Percentiles rank a stretch among this genome's conserved stretches.
Evolutionary conservation across 2,797 vertebrate genomes (phyloP).

Genomic region (Hyperoplus lanceolatus): DNA sequence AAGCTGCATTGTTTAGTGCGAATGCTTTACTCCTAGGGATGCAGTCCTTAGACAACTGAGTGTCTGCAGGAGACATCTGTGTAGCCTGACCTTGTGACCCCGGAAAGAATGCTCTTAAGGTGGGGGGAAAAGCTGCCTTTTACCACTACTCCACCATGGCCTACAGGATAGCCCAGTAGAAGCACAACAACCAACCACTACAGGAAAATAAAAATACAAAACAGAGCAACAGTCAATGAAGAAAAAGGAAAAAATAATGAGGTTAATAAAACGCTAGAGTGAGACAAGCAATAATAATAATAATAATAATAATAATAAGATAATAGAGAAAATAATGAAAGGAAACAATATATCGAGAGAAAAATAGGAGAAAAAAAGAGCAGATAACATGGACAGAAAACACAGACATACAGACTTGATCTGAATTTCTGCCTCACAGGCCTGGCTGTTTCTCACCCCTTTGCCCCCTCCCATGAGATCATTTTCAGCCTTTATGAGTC

Average conservation of each 20-base stretch:
- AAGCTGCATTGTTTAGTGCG: conserved; percentile 88
- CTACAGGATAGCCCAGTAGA: conserved; percentile 83
- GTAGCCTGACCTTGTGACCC: conserved; percentile 92
- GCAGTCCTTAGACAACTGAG: conserved; percentile 91
- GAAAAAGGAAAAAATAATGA: conserved; percentile 14
- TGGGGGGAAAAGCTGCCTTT: conserved; percentile 82
- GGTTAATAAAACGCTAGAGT: conserved; percentile 22
- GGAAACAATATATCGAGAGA: conserved; percentile 29
- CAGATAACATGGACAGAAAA: conserved; percentile 35
- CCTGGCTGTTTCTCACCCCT: conserved; percentile 72
- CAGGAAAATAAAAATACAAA: conserved; percentile 59
- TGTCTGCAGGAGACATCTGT: conserved; percentile 94
- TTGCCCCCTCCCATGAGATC: conserved; percentile 81
- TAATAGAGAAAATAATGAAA: conserved; percentile 17
- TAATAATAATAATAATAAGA: conserved; percentile 34
- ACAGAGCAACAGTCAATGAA: conserved; percentile 54
- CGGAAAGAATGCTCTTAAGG: conserved; percentile 94
- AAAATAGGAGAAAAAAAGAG: conserved; percentile 18
- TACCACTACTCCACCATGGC: conserved; percentile 79
- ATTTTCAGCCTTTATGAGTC: conserved; percentile 88
- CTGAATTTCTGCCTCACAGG: conserved; percentile 77
- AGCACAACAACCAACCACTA: conserved; percentile 69
- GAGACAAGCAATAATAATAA: conserved; percentile 29
- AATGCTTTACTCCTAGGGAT: conserved; percentile 88
- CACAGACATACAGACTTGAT: conserved; percentile 53